Percentiles rank a stretch among this genome's conserved stretches.
Evolutionary conservation across 2,113 vertebrate species (phyloP).

Genomic region (Fulmarus glacialis): DNA sequence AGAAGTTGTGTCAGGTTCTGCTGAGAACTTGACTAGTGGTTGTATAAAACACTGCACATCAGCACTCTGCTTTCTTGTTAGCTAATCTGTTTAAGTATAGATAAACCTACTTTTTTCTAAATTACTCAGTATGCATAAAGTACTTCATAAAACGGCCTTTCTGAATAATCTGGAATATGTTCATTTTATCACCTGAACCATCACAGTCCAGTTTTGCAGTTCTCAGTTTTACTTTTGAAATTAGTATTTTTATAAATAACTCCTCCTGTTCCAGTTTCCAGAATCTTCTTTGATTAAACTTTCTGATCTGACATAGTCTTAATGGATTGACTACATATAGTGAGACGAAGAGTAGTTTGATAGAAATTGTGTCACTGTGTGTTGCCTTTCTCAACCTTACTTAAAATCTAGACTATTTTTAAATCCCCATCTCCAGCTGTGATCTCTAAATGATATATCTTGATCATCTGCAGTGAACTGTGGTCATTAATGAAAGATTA

Average conservation of each 20-base stretch:
- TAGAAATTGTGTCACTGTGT: not conserved
- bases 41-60: not conserved
- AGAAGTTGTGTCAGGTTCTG: not conserved
- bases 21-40: not conserved
- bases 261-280: not conserved
- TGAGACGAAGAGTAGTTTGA: not conserved
- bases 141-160: not conserved
- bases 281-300: not conserved
- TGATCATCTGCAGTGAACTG: not conserved
- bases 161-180: not conserved
- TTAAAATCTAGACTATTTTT: not conserved
- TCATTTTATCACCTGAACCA: not conserved
- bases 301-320: not conserved
- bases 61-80: not conserved
- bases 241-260: not conserved
- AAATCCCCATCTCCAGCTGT: not conserved
- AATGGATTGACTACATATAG: not conserved
- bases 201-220: not conserved
- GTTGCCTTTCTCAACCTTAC: not conserved
- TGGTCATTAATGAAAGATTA: not conserved
- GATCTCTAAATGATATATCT: not conserved
- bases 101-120: not conserved
- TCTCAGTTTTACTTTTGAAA: not conserved
- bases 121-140: not conserved
- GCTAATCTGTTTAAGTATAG: not conserved